Evolutionary conservation across 2,888 invertebrate genomes (phyloP).

Genomic region (Dryococelus australis): DNA sequence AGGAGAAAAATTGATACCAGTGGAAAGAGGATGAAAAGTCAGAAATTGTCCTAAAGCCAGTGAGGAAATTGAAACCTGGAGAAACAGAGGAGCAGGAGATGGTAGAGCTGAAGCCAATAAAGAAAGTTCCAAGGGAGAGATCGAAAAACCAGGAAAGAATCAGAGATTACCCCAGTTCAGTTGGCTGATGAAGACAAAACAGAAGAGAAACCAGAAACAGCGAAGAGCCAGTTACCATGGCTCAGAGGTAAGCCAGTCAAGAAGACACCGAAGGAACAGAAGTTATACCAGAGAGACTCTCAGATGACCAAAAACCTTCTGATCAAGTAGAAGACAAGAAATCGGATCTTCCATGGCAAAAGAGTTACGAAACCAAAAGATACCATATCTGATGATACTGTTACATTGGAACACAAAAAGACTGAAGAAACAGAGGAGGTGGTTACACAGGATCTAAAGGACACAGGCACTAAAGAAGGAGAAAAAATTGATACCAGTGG

Average conservation of each 20-base stretch:
- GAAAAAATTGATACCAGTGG: slow-evolving; percentile 43
- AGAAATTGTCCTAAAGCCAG: slow-evolving; percentile 43
- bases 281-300: slow-evolving; percentile 20
- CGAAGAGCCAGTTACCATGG: slow-evolving; percentile 34
- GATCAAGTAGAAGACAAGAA: slow-evolving; percentile 42
- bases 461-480: slow-evolving; percentile 39
- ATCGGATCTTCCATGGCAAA: slow-evolving; percentile 36
- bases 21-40: slow-evolving; percentile 50
- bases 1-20: slow-evolving; percentile 44
- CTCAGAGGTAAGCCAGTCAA: slow-evolving; percentile 5
- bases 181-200: slow-evolving; percentile 35
- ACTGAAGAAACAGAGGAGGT: slow-evolving; percentile 36
- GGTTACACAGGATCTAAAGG: slow-evolving; percentile 38
- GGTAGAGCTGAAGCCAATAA: slow-evolving; percentile 36
- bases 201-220: slow-evolving; percentile 44
- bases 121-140: slow-evolving; percentile 46
- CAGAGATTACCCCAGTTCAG: background rate
- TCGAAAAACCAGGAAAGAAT: slow-evolving; percentile 22
- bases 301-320: slow-evolving; percentile 35
- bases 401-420: slow-evolving; percentile 28
- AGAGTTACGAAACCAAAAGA: slow-evolving; percentile 39
- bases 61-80: slow-evolving; percentile 47
- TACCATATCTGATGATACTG: slow-evolving; percentile 40
- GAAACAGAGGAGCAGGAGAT: slow-evolving; percentile 41
- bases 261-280: background rate